Evolutionary conservation across 2,113 vertebrate species (phyloP).

Genomic region (Cygnus atratus): DNA sequence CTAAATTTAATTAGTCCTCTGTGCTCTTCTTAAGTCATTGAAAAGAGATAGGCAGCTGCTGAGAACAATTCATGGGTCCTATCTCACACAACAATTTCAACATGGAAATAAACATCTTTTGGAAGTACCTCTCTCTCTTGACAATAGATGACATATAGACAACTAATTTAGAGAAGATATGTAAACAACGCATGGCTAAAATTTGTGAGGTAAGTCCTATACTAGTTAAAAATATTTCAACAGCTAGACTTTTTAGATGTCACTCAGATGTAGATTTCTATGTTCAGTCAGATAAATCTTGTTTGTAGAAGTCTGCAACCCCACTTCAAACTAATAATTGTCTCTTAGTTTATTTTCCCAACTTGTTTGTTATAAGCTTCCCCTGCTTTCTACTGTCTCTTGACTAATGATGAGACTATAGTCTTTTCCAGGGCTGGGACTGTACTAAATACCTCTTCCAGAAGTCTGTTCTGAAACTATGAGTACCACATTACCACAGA

Average conservation of each 20-base stretch:
- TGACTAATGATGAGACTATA: background rate
- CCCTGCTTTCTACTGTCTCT: background rate
- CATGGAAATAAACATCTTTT: background rate
- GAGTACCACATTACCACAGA: background rate
- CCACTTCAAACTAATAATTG: background rate
- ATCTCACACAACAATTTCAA: background rate
- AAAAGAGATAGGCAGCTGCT: background rate
- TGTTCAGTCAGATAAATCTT: background rate
- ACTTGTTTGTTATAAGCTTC: background rate
- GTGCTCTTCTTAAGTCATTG: background rate
- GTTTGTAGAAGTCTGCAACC: background rate
- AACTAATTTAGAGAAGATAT: background rate
- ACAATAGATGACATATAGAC: background rate
- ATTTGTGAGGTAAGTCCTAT: background rate
- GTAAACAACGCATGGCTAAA: background rate
- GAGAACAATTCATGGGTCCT: background rate
- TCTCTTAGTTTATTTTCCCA: background rate
- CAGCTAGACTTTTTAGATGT: background rate
- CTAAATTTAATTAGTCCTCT: background rate
- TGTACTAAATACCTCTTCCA: accelerated
- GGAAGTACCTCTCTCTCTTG: background rate
- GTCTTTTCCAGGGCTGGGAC: background rate
- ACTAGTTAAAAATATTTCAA: background rate
- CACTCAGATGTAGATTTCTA: background rate
- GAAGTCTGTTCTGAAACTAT: background rate